A percentile compares a stretch with the other conserved stretches of the same genome.
These are phyloP conservation scores for Onychorhynchus coronatus DNA, from an alignment of 2,113 vertebrate genomes.

Conservation along the genomic window DNA sequence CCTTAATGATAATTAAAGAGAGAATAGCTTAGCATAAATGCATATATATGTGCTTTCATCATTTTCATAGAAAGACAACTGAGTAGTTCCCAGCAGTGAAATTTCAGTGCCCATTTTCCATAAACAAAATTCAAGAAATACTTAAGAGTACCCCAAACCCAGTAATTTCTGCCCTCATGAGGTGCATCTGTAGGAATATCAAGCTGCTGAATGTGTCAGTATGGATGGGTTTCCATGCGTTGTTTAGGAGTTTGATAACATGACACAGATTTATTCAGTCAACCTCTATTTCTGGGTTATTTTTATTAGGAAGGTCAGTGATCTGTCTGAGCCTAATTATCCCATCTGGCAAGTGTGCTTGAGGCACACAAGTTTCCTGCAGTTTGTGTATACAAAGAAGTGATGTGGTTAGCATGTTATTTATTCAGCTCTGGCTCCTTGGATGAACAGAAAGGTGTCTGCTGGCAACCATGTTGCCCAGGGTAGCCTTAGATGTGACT, in stretches of 20 bases:
- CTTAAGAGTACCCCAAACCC: not conserved
- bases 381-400: not conserved
- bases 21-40: conserved; percentile 43
- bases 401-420: not conserved
- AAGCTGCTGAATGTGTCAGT: not conserved
- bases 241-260: not conserved
- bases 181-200: not conserved
- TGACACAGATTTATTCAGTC: conserved; percentile 31
- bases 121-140: not conserved
- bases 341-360: not conserved
- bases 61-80: not conserved
- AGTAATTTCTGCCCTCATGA: not conserved
- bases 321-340: conserved; percentile 50
- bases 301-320: conserved; percentile 50
- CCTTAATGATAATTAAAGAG: conserved; percentile 22
- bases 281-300: not conserved
- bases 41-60: not conserved
- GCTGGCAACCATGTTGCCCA: not conserved
- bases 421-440: not conserved
- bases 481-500: not conserved
- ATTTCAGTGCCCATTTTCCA: not conserved
- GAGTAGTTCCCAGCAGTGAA: not conserved
- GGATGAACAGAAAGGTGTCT: not conserved
- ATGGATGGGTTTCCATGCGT: not conserved
- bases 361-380: conserved; percentile 7